Conservation (phyloP, 2,113 vertebrate genomes). For the Silurus meridionalis region DNA sequence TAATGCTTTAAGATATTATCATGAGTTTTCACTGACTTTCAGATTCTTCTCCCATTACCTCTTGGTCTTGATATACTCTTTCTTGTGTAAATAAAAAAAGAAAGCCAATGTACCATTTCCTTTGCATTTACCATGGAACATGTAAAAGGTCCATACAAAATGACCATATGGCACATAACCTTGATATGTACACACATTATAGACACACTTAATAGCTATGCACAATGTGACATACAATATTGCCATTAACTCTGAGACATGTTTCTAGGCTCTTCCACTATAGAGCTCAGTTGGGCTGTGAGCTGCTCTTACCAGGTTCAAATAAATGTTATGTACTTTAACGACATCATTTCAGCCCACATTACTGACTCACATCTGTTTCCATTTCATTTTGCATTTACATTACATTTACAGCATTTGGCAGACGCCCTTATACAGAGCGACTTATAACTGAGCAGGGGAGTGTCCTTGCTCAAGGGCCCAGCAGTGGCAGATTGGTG, state of each 20-base stretch:
- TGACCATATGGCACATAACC: not conserved
- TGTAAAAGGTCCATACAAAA: not conserved
- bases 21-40: not conserved
- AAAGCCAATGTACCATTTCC: not conserved
- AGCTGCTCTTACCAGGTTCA: not conserved
- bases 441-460: too few species aligned
- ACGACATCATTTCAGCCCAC: not conserved
- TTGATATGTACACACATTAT: not conserved
- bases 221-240: not conserved
- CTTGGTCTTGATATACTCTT: not conserved
- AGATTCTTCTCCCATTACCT: not conserved
- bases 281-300: not conserved
- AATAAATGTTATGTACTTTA: slow-evolving; percentile 1
- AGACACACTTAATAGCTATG: not conserved
- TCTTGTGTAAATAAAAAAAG: not conserved
- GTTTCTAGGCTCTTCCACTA: not conserved
- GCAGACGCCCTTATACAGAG: too few species aligned
- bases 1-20: not conserved
- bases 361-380: slow-evolving; percentile 37
- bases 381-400: slow-evolving; percentile 10
- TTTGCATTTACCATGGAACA: not conserved
- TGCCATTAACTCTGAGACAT: not conserved
- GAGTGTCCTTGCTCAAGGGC: too few species aligned
- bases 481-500: too few species aligned
- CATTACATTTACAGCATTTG: too few species aligned